Evolutionary conservation across 2,113 vertebrate species (phyloP), one percentile per base, ranked within the genome.

Genomic region (Perca flavescens): DNA sequence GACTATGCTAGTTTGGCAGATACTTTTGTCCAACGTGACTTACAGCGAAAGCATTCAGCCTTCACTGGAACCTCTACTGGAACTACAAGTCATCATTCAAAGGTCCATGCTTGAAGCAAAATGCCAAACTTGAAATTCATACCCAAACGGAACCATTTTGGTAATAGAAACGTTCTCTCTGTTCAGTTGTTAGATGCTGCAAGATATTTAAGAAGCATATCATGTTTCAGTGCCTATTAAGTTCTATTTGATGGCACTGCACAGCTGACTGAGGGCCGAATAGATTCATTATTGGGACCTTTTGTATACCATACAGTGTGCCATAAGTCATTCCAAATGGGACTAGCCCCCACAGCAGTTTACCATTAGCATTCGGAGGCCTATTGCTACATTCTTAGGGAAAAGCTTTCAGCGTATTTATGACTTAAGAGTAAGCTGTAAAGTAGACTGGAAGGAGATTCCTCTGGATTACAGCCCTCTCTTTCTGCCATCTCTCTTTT

Each of bases 371-470:
- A 88, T 86, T 92, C 60, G 17, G 69, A 86, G 66, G 74, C 81
- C 72, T 77, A 67, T 89, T 83, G 92, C 90, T 90, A 86, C 90
- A 92, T 93, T 94, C 88, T 86, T 82, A 56, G 56, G 80, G 69
- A 81, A 85, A 90, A 81, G 82, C 74, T 77, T 83, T 80, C 43
- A 47, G 57, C 1, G 22, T 76, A 64, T 93, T 93, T 91, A 92
- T 90, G 89, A 93, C 90, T 90, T 89, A 52, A 74, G 87, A 91
- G 86, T 86, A 91, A 91, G 91, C 90, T 92, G 87, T 82, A 90
- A 94, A 67, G 69, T 80, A 88, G 85, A 86, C 77, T 52, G 49
- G 50, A 70, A 62, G 77, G 91, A 71, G 79, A 83, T 83, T 88
- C 73, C 54, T 83, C 52, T 57, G 56, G 80, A 89, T 89, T 81